Evolutionary conservation across 2,797 vertebrate species (phyloP).

Genomic region (Danio albolineatus): DNA sequence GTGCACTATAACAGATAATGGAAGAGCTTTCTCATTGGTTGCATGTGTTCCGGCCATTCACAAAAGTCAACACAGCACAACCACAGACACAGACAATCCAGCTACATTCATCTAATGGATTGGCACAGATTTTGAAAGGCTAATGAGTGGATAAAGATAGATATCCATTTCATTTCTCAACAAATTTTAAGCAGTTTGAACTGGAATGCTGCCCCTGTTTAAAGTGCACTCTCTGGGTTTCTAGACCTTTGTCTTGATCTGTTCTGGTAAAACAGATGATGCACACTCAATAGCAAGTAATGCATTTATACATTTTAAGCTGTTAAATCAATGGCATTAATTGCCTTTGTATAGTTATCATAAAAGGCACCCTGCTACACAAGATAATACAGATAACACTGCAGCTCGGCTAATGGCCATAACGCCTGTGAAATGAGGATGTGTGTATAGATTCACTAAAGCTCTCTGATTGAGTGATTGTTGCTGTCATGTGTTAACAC

Average conservation of each 20-base stretch:
- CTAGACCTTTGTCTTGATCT: background rate
- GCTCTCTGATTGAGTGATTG: slow-evolving; percentile 42
- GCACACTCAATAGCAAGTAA: background rate
- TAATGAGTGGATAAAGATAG: background rate
- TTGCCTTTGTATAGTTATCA: background rate
- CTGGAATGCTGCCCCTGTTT: background rate
- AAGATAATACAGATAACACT: slow-evolving; percentile 10
- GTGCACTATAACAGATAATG: background rate
- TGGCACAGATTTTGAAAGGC: background rate
- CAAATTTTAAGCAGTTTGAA: background rate
- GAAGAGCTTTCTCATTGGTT: background rate
- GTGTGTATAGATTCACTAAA: slow-evolving; percentile 40
- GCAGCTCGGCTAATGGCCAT: slow-evolving; percentile 18
- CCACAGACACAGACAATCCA: background rate
- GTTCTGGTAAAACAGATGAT: background rate
- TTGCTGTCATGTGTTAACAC: slow-evolving; percentile 43
- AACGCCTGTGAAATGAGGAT: slow-evolving; percentile 1
- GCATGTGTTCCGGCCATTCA: background rate
- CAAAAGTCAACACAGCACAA: background rate
- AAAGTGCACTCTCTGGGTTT: background rate
- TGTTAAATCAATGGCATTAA: background rate
- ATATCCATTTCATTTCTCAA: background rate
- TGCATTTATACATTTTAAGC: background rate
- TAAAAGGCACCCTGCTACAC: background rate
- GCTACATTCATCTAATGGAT: background rate